Evolutionary conservation across 2,888 invertebrate species (phyloP), one percentile per base, ranked within the genome.

Genomic region (Cordylochernes scorpioides): DNA sequence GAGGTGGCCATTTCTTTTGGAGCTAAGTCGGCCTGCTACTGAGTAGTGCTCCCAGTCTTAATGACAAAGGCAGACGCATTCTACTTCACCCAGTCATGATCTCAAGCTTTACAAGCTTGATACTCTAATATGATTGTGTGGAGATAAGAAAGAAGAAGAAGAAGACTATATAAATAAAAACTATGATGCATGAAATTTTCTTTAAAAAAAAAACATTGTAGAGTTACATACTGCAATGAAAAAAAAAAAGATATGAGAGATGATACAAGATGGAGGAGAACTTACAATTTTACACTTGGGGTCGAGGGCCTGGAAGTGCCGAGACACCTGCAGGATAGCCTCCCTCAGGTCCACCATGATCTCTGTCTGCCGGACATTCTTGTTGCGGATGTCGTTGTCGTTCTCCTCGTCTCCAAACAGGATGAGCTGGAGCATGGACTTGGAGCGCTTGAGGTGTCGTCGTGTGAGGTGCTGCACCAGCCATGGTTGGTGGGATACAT

Each of bases 351-450:
- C 91, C n/a, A 97, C 88, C 40, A 97, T 60, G 46, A 94, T 72
- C 61, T 97, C 94, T 44, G 97, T 97, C 59, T 94, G 94, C 38
- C 77, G 70, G 29, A 97, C 80, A 59, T 97, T 97, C 55, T 97
- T 97, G 36, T 74, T 78, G 50, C 86, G 73, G 9, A 73, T 61
- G 49, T 71, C 71, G 15, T 48, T 48, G 28, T 40, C 39, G 9
- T 31, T 31, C 19, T 38, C 35, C 5, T 33, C 36, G 34, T 34
- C 38, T 19, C 78, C 77, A 55, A 80, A 80, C 13, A 88, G 45
- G 45, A 86, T 64, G 31, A 75, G 63, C 50, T 84, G 80, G 39
- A 88, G 67, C 39, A 86, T 68, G 1, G 86, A 84, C 57, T 84
- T 80, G 31, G 65, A 74, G 48, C 77, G 71, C 47, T 78, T 77